Evolutionary conservation across 1,140 invertebrate genomes (phyloP), one percentile per base, ranked within the genome.

Genomic region (Apis florea): DNA sequence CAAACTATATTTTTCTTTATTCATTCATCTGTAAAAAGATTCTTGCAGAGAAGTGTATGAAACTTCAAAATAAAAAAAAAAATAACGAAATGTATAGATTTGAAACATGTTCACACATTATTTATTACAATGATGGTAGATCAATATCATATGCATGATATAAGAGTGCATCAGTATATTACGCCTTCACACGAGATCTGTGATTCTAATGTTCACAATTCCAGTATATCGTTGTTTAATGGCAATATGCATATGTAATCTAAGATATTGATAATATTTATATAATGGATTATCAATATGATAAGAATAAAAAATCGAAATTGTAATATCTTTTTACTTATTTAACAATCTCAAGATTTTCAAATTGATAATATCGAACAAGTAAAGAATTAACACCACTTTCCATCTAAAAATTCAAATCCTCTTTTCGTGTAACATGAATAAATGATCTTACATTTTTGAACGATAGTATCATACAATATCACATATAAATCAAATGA

Each of bases 121-220:
- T 24, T 59, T 72, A 26, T 1, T 51, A 53, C 21, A 13, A 79
- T 68, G 58, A 71, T 59, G 67, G 78, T 68, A 56, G 74, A 83
- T 83, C 67, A 63, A 83, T 82, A 67, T 61, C n/a, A 58, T n/a
- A 51, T 17, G 58, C 19, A 69, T 5, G 12, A 66, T 53, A 40
- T 21, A 51, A 24, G 13, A 15, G 56, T 11, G 54, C 70, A n/a
- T 51, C 24, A 59, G 40, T 73, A 59, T 40, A 21, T 61, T 3
- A 6, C 10, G 19, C 13, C 11, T 12, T 40, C 31, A 40, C 31
- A 40, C 6, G 13, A 26, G 49, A 75, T 24, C 47, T 49, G n/a
- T 19, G 64, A 63, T 19, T 51, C 40, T 73, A 66, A 79, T 76
- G 53, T 63, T 58, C 54, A n/a, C 58, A 68, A 87, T 76, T 86